These are phyloP conservation scores for Drosophila micromelanica DNA, from an alignment of 1,140 invertebrate genomes.

Conservation along the genomic window DNA sequence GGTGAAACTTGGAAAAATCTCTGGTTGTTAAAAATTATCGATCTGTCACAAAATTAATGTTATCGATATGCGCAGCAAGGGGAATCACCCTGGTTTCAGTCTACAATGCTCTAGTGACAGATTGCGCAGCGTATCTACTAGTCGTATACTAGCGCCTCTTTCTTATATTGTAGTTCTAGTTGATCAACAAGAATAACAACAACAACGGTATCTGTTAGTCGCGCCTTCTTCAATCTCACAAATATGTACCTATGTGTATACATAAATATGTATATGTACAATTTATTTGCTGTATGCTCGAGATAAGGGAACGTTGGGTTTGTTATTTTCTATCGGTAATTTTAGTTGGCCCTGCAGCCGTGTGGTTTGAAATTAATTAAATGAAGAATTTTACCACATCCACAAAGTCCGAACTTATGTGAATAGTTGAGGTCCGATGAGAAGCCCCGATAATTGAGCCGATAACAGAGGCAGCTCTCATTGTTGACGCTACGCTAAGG, in stretches of 20 bases:
- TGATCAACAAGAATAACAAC: neutral
- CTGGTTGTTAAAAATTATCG: no score
- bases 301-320: neutral
- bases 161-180: neutral
- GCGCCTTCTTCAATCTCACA: neutral
- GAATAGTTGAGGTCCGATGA: conserved; percentile 3
- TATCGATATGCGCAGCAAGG: no score
- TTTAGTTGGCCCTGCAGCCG: neutral
- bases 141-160: neutral
- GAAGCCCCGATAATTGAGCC: conserved; percentile 17
- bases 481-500: conserved; percentile 14
- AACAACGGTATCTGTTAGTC: neutral
- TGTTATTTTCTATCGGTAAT: neutral
- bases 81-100: no score
- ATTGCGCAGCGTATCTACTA: neutral
- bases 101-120: no score
- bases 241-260: neutral
- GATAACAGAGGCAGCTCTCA: conserved; percentile 16
- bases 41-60: no score
- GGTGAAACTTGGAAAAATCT: no score
- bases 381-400: conserved; percentile 11
- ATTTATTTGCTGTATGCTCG: neutral
- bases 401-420: neutral
- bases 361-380: conserved; percentile 14
- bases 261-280: neutral